These are phyloP conservation scores for Apteryx owenii DNA, from an alignment of 2,113 vertebrate species.

Conservation along the genomic window DNA sequence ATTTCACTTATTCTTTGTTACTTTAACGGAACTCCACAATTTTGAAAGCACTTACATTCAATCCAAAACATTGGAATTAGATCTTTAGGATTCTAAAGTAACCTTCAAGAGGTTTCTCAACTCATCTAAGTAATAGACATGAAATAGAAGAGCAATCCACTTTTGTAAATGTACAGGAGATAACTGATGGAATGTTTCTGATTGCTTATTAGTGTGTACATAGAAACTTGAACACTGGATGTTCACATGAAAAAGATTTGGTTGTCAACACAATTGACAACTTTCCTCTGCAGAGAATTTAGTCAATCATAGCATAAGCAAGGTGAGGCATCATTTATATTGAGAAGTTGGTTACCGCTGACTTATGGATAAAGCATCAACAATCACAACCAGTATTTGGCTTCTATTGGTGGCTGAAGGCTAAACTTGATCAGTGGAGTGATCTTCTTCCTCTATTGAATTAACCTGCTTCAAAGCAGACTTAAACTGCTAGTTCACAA, in stretches of 20 bases:
- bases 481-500: background rate
- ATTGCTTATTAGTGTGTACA: background rate
- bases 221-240: background rate
- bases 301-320: fast-evolving
- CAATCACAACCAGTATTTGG: background rate
- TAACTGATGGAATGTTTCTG: background rate
- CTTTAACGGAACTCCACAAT: background rate
- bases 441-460: background rate
- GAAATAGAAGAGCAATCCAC: background rate
- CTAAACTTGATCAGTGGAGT: background rate
- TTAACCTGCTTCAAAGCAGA: background rate
- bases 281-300: background rate
- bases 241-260: background rate
- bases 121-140: background rate
- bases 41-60: background rate
- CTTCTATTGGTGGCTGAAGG: background rate
- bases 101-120: background rate
- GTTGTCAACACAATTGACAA: background rate
- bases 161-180: background rate
- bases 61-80: background rate
- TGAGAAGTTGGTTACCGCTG: fast-evolving
- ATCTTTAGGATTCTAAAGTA: background rate
- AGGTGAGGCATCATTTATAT: background rate
- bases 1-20: too few relatives aligned
- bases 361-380: background rate